Base-by-base conservation (phyloP, 2,888 invertebrate genomes). In the Drosophila barbarae region DNA sequence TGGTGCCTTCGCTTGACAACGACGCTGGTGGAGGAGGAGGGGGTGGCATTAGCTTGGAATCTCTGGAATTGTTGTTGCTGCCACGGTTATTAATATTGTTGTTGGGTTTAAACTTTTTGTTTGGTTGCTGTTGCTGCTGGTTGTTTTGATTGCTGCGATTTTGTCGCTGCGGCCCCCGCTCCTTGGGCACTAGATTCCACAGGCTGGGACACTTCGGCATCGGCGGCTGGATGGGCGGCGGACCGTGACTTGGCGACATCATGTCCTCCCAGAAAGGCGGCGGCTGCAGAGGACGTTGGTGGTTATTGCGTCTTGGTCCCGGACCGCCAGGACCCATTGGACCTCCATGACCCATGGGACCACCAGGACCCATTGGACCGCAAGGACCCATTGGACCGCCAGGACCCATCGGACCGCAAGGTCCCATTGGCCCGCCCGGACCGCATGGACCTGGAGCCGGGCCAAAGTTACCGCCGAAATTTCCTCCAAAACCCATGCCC, bases 241-340 rank as follows among this genome's bases (percentile, higher is more conserved):
- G 69, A 2, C 72, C 61, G 30, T 60, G 77, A 23, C 65, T 69
- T 3, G 81, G 81, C 26, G 84, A 72, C 74, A 79, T 79, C 83
- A 82, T 77, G 35, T 82, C 81, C 39, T 84, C 80, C 81, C 81
- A 82, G 44, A 82, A 82, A 2, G 83, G 84, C 1, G 81, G 81
- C 23, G 84, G 83, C 34, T 84, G 82, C 42, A 81, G 15, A 0
- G 80, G 72, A 8, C 77, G 63, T 15, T 72, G 64, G 1, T 61
- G 65, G 12, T 35, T 30, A 34, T 52, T 47, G 9, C 57, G 63
- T 7, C 64, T 56, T 1, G 55, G 66, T 4, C 64, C 64, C 8
- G 60, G 56, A 1, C 66, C 64, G 50, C 18, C 18, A 18, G 18
- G 18, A 13, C 50, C 50, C 26, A n/a, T 36, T 3, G 36, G 26